These are phyloP conservation scores for Taenioides sp. DNA, from an alignment of 2,797 vertebrate species.

Conservation along the genomic window DNA sequence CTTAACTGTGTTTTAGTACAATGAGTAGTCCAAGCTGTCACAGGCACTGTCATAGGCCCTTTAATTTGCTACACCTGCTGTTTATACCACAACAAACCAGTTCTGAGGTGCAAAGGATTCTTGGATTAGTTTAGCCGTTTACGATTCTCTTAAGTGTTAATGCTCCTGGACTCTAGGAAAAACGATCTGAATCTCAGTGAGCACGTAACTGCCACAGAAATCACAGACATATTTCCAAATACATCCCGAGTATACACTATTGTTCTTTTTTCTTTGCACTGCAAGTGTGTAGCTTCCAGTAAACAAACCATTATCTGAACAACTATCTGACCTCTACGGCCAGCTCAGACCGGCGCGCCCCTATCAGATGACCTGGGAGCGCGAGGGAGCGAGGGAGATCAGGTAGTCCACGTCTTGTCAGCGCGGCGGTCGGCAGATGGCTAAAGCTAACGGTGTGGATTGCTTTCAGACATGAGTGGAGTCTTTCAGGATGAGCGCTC, in stretches of 20 bases:
- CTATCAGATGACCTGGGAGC: slow-evolving; percentile 80
- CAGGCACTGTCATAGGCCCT: too few relatives aligned
- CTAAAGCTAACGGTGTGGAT: slow-evolving; percentile 58
- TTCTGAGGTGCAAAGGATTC: too few relatives aligned
- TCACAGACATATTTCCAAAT: too few relatives aligned
- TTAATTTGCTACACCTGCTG: too few relatives aligned
- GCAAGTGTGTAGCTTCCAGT: slow-evolving; percentile 13
- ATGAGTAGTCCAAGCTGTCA: too few relatives aligned
- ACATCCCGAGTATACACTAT: too few relatives aligned
- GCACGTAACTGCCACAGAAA: neutral
- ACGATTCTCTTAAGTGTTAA: too few relatives aligned
- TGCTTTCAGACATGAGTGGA: slow-evolving; percentile 75
- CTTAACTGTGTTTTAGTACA: too few relatives aligned
- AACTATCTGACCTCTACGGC: slow-evolving; percentile 72
- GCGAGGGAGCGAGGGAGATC: slow-evolving; percentile 45
- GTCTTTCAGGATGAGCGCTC: slow-evolving; percentile 78
- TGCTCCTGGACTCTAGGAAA: too few relatives aligned
- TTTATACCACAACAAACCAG: too few relatives aligned
- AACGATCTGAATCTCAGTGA: neutral
- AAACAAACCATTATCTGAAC: neutral
- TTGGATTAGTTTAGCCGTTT: too few relatives aligned
- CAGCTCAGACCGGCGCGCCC: slow-evolving; percentile 72
- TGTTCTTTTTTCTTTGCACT: neutral
- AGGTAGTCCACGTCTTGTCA: slow-evolving; percentile 67
- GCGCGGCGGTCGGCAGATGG: slow-evolving; percentile 58